Percentiles rank a stretch among this genome's conserved stretches.
Evolutionary conservation across 2,888 invertebrate species (phyloP).

Genomic region (Melanargia galathea): DNA sequence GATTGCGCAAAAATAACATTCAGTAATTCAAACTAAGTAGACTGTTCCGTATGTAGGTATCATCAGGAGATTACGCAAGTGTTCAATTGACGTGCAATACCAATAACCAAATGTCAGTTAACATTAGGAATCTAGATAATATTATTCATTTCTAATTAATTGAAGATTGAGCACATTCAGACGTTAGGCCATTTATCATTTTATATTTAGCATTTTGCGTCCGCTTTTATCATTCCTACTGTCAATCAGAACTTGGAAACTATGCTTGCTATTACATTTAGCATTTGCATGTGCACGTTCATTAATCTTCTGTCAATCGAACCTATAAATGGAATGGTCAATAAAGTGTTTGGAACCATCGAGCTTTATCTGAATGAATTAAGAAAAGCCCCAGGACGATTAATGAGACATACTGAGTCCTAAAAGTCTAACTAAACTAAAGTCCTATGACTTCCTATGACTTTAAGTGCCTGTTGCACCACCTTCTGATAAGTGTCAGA

Average conservation of each 20-base stretch:
- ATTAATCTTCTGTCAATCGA: conserved; percentile 5
- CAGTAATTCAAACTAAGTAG: too few relatives aligned
- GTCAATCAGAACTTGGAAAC: conserved; percentile 15
- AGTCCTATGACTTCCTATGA: too few relatives aligned
- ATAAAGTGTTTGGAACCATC: background rate
- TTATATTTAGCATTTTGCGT: conserved; percentile 17
- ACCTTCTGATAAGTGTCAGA: too few relatives aligned
- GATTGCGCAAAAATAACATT: too few relatives aligned
- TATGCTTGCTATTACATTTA: background rate
- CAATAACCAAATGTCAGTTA: conserved; percentile 21
- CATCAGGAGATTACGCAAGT: conserved; percentile 13
- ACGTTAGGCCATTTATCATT: conserved; percentile 5
- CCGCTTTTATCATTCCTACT: conserved; percentile 4
- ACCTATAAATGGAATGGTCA: background rate
- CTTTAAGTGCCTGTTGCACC: too few relatives aligned
- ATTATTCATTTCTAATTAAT: conserved; percentile 20
- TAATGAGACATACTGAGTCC: background rate
- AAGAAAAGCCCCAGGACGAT: background rate
- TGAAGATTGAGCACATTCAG: conserved; percentile 9
- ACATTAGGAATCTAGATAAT: background rate
- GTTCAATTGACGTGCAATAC: conserved; percentile 10
- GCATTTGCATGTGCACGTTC: conserved; percentile 1
- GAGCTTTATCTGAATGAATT: background rate
- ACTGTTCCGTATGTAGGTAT: too few relatives aligned
- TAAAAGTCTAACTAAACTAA: too few relatives aligned